phyloP scores from a whole-genome alignment of 2,113 vertebrate species.

The Ptyas mucosa region DNA sequence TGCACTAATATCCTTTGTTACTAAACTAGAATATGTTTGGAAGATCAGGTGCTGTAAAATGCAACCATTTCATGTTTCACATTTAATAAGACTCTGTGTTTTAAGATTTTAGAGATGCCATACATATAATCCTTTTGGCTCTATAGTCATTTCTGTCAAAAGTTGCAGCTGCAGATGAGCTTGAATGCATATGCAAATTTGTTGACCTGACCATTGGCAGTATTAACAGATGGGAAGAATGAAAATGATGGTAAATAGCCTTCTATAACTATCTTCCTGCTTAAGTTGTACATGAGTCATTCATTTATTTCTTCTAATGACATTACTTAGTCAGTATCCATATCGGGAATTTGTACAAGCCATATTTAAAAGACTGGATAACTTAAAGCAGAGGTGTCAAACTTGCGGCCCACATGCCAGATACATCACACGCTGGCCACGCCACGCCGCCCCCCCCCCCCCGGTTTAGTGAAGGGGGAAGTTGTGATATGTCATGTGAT shows the following conservation, averaged over 20 bases:
- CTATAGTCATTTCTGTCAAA: not conserved
- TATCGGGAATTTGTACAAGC: not conserved
- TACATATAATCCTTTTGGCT: not conserved
- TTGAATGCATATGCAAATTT: not conserved
- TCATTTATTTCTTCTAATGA: not conserved
- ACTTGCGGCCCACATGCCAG: too few relatives aligned
- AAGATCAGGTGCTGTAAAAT: not conserved
- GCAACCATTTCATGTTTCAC: not conserved
- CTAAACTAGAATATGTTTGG: not conserved
- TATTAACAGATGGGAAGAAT: not conserved
- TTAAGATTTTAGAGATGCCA: not conserved
- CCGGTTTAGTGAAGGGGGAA: too few relatives aligned
- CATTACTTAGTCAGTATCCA: not conserved
- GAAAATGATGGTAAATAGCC: not conserved
- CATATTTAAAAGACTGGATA: not conserved
- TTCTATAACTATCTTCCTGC: not conserved
- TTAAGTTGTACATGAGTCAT: not conserved
- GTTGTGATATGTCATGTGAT: too few relatives aligned
- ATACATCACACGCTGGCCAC: too few relatives aligned
- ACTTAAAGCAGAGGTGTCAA: not conserved
- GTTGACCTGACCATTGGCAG: not conserved
- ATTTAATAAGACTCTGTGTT: not conserved
- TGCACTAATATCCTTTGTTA: constrained; percentile 84
- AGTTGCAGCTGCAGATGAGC: not conserved
- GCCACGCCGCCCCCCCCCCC: too few relatives aligned